A percentile compares a stretch with the other conserved stretches of the same genome.
These are phyloP conservation scores for Sorex fumeus DNA, from an alignment of 2,113 vertebrate species.

Conservation along the genomic window DNA sequence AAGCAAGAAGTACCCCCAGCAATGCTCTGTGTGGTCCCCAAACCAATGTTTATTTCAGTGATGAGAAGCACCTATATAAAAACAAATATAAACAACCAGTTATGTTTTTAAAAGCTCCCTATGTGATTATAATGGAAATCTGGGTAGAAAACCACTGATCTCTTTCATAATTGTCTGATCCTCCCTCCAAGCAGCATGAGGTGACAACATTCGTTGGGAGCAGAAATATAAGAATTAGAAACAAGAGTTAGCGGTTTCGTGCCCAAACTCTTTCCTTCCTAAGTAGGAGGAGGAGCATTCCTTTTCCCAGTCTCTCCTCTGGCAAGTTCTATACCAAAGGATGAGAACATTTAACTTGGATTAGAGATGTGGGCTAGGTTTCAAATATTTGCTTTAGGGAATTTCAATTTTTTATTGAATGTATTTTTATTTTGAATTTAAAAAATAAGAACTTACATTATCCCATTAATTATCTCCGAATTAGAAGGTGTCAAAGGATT, in stretches of 20 bases:
- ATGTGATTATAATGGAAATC: slow-evolving; percentile 9
- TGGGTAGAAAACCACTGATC: not conserved
- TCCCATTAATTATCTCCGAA: not conserved
- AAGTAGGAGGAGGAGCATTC: no score
- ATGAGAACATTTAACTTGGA: not conserved
- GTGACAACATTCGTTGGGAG: not conserved
- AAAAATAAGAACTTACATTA: no score
- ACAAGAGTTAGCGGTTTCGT: not conserved
- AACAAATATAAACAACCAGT: no score
- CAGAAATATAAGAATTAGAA: not conserved
- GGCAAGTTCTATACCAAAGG: no score
- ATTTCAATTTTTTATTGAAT: slow-evolving; percentile 12
- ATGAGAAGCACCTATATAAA: no score
- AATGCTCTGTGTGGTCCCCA: no score
- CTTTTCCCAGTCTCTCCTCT: no score
- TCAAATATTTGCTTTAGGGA: slow-evolving; percentile 42
- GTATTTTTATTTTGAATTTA: no score
- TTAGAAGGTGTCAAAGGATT: slow-evolving; percentile 19
- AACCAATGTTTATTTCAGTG: no score
- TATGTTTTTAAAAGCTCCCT: not conserved
- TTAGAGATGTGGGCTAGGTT: slow-evolving; percentile 13
- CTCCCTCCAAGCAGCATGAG: not conserved
- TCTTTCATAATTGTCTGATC: not conserved
- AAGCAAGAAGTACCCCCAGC: no score
- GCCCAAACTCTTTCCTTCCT: not conserved